Conservation (phyloP, 2,888 invertebrate genomes). For the Lasius platythorax region DNA sequence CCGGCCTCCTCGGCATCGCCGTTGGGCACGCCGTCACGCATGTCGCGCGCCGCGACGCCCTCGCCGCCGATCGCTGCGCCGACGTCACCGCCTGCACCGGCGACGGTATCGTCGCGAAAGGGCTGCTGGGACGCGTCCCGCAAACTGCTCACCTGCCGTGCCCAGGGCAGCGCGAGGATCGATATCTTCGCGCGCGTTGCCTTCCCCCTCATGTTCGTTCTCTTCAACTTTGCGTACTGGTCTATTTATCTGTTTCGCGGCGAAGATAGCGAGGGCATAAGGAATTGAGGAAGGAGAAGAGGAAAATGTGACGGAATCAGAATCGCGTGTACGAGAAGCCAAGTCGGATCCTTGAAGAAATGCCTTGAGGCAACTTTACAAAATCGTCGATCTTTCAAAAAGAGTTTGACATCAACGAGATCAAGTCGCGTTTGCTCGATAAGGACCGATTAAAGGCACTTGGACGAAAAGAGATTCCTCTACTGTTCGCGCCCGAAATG, state of each 20-base stretch:
- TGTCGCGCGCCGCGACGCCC: constrained; percentile 74
- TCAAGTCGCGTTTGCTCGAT: not conserved
- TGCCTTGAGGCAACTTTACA: not conserved
- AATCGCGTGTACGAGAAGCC: constrained; percentile 4
- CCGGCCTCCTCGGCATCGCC: constrained; percentile 80
- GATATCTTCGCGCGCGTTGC: constrained; percentile 98
- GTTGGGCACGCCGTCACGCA: constrained; percentile 77
- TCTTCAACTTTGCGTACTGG: constrained; percentile 98
- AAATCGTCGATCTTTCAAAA: not conserved
- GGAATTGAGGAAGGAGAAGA: constrained; percentile 89
- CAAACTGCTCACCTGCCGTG: constrained; percentile 80
- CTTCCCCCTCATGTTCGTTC: constrained; percentile 96
- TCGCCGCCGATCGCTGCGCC: constrained; percentile 69
- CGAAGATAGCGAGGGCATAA: constrained; percentile 92
- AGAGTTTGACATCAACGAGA: not conserved
- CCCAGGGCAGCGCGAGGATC: constrained; percentile 89
- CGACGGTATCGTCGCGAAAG: constrained; percentile 64
- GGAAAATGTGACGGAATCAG: not conserved
- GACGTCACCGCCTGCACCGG: constrained; percentile 69
- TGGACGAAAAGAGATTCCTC: constrained; percentile 44
- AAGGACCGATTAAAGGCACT: constrained; percentile 29
- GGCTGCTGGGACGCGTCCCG: constrained; percentile 79
- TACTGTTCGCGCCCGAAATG: constrained; percentile 58
- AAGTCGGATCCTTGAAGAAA: constrained; percentile 23
- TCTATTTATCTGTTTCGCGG: constrained; percentile 93